Evolutionary conservation across 2,888 invertebrate species (phyloP).

Genomic region (Aphodius granarius): DNA sequence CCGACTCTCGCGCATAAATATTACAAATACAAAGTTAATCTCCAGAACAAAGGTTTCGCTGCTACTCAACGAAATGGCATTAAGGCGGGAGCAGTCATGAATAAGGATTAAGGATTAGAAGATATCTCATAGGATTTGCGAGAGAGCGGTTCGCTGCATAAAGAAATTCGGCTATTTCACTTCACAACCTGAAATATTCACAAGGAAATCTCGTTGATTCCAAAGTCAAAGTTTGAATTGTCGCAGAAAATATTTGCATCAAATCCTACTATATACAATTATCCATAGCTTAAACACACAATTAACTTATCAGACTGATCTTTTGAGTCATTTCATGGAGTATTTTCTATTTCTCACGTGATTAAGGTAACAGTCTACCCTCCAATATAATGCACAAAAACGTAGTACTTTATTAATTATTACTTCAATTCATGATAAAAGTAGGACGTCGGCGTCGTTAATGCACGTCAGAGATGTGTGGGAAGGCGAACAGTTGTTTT

Average conservation of each 20-base stretch:
- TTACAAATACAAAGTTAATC: constrained; percentile 24
- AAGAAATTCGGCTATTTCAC: constrained; percentile 9
- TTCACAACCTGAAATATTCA: constrained; percentile 13
- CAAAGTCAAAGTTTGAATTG: neutral
- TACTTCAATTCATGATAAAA: too few species aligned
- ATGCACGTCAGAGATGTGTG: too few species aligned
- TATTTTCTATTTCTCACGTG: too few species aligned
- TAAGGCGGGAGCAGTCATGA: constrained; percentile 22
- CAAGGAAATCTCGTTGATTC: neutral
- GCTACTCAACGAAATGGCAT: constrained; percentile 25
- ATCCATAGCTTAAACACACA: too few species aligned
- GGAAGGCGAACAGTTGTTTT: too few species aligned
- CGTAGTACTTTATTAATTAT: too few species aligned
- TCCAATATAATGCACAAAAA: too few species aligned
- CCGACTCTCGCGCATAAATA: constrained; percentile 17
- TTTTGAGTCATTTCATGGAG: too few species aligned
- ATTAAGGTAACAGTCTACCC: too few species aligned
- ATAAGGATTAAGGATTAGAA: constrained; percentile 27
- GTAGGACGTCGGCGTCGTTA: too few species aligned
- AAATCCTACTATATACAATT: too few species aligned
- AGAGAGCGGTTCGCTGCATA: constrained; percentile 6
- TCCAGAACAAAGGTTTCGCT: constrained; percentile 23
- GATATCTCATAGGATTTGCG: constrained; percentile 23
- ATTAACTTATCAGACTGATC: too few species aligned
- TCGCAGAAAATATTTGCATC: neutral